Base-by-base conservation (phyloP, 2,797 vertebrate genomes). In the Caiman crocodilus region DNA sequence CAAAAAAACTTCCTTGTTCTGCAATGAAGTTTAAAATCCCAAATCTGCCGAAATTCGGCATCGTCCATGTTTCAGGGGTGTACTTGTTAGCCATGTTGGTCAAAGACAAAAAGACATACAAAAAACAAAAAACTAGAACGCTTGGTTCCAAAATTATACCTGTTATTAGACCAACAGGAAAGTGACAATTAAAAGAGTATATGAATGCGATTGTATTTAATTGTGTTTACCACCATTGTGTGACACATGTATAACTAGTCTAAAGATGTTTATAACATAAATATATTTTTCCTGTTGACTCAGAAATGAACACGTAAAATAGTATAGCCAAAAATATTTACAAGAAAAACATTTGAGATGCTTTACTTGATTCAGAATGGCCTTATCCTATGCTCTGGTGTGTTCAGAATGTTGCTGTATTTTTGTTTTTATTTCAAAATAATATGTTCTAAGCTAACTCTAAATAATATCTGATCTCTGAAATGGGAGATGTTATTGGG, bases 351-450 rank as follows among this genome's bases (percentile, higher is more conserved):
- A 0, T 82, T 23, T 90, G 85, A 85, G 78, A 82, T 94, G 69
- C 79, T 82, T 92, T 88, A 73, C 76, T 79, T 75, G 75, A 67
- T 64, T 63, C 76, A 59, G 67, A 90, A 81, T 63, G 87, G 32
- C 59, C 88, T 91, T 90, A 60, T 94, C 96, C 90, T 88, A 86
- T 42, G 61, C 88, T 94, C 92, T 87, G 86, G 87, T 87, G 88
- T 90, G 67, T 87, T 90, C 73, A 87, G 61, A 56, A 69, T 87
- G 87, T 80, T 96, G 32, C 76, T 92, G 42, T 91, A 78, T 78
- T 87, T 88, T 90, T 90, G 42, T 67, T 91, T 75, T 75, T 90
- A 91, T 93, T 95, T 92, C 58, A 84, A 78, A 85, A 89, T 58
- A 74, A 84, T 89, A 87, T 88, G 59, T 71, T 95, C 78, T 87